Evolutionary conservation across 2,797 vertebrate genomes (phyloP).

Genomic region (Otolemur crassicaudatus): DNA sequence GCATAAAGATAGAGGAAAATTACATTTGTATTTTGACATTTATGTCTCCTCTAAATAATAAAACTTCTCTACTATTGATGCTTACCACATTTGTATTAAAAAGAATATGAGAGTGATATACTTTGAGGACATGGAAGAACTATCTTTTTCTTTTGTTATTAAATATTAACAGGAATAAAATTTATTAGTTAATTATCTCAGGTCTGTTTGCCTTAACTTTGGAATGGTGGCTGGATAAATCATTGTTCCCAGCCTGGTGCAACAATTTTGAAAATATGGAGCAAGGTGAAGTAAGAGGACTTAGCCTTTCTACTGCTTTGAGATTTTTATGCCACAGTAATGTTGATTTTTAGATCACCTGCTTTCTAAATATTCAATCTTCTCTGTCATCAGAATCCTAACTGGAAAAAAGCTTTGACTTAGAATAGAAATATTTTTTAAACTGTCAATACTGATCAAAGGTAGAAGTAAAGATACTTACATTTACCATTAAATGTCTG

Average conservation of each 20-base stretch:
- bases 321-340: not conserved
- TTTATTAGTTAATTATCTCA: conserved; percentile 56
- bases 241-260: not conserved
- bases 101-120: conserved; percentile 22
- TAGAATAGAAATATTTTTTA: not conserved
- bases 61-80: conserved; percentile 6
- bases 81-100: conserved; percentile 25
- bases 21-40: not conserved
- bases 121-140: not conserved
- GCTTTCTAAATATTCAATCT: not conserved
- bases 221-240: not conserved
- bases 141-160: conserved; percentile 11
- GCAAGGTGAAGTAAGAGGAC: not conserved
- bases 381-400: not conserved
- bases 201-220: not conserved
- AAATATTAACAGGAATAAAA: conserved; percentile 41
- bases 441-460: not conserved
- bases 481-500: not conserved
- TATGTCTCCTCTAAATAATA: conserved; percentile 11
- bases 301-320: not conserved
- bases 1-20: not conserved
- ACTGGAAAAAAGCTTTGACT: not conserved
- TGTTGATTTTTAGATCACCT: not conserved
- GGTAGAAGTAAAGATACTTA: not conserved
- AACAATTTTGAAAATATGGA: not conserved